These are phyloP conservation scores for Elaeidobius kamerunicus DNA, from an alignment of 2,888 invertebrate species.

Conservation along the genomic window DNA sequence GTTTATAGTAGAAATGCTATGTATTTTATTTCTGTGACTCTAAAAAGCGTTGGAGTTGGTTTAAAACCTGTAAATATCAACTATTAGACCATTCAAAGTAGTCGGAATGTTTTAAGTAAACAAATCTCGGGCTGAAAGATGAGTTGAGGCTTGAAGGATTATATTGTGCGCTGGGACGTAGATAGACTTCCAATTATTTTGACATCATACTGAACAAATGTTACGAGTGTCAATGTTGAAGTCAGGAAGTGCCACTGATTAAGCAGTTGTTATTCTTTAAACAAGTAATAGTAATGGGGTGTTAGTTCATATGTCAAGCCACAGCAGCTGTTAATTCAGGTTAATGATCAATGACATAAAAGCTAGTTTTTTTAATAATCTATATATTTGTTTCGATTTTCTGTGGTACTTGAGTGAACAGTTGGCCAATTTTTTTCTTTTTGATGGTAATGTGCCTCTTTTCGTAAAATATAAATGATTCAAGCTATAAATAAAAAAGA, in stretches of 20 bases:
- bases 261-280: slow-evolving; percentile 7
- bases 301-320: slow-evolving; percentile 9
- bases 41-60: background rate
- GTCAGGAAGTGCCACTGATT: slow-evolving; percentile 6
- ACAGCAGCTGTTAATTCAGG: slow-evolving; percentile 7
- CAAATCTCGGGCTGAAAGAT: background rate
- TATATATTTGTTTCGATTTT: background rate
- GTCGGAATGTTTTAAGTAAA: background rate
- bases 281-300: slow-evolving; percentile 10
- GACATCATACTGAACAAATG: slow-evolving; percentile 7
- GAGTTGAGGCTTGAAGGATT: background rate
- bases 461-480: background rate
- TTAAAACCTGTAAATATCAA: background rate
- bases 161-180: slow-evolving; percentile 19
- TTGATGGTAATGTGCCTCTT: background rate
- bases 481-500: background rate
- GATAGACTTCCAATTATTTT: slow-evolving; percentile 14
- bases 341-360: background rate
- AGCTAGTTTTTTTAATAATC: background rate
- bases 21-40: background rate
- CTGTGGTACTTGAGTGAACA: background rate
- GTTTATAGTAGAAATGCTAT: background rate
- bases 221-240: slow-evolving; percentile 11
- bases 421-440: background rate
- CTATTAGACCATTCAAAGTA: background rate